Percentiles rank a stretch among this genome's conserved stretches.
phyloP scores from a whole-genome alignment of 2,797 vertebrate genomes.

The Crenuchus spilurus region DNA sequence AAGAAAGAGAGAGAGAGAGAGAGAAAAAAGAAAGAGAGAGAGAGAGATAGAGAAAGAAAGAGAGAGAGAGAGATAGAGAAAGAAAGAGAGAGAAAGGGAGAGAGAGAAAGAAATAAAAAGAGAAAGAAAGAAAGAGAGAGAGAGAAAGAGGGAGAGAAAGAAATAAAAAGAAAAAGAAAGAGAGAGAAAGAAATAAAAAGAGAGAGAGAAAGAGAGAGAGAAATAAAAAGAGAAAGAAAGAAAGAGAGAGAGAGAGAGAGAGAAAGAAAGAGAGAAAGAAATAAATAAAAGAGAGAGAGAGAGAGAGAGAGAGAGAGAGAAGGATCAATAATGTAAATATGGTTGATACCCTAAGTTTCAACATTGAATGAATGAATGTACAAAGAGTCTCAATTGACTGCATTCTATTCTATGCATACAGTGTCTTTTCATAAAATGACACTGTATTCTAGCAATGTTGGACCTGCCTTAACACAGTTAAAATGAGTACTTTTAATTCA shows the following conservation, averaged over 20 bases:
- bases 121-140: constrained; percentile 71
- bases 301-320: constrained; percentile 32
- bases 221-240: constrained; percentile 50
- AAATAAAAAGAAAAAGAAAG: constrained; percentile 58
- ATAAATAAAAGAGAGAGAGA: constrained; percentile 50
- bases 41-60: too few species aligned
- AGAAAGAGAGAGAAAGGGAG: constrained; percentile 43
- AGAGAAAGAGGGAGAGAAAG: constrained; percentile 37
- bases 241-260: constrained; percentile 40
- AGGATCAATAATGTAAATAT: constrained; percentile 80
- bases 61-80: constrained; percentile 64
- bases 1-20: constrained; percentile 45
- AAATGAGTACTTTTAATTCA: too few species aligned
- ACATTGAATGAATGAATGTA: constrained; percentile 57
- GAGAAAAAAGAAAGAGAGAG: constrained; percentile 43
- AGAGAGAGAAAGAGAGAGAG: constrained; percentile 38
- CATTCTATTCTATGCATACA: too few species aligned
- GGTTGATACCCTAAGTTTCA: constrained; percentile 75
- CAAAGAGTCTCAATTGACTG: too few species aligned
- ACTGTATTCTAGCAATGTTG: too few species aligned
- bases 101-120: constrained; percentile 53
- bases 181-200: constrained; percentile 62
- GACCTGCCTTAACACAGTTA: too few species aligned
- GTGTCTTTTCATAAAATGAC: too few species aligned
- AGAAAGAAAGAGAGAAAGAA: constrained; percentile 53